Conservation (phyloP, 2,888 invertebrate species). For the Aphidius colemani region DNA sequence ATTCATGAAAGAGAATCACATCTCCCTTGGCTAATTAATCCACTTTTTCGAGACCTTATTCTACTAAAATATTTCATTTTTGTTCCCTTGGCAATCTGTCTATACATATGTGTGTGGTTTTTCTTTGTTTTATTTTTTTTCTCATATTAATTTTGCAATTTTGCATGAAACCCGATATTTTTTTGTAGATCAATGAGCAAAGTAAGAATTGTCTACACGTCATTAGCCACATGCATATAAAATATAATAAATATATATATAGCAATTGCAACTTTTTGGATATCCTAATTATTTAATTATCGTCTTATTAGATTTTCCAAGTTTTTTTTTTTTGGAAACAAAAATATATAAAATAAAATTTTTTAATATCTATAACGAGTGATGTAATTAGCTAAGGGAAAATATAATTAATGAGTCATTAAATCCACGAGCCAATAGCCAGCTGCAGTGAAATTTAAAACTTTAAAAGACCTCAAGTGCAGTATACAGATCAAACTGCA, state of each 20-base stretch:
- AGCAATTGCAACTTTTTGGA: too few relatives aligned
- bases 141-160: conserved; percentile 9
- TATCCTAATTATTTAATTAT: too few relatives aligned
- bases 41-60: conserved; percentile 34
- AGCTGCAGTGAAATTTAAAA: conserved; percentile 17
- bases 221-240: background rate
- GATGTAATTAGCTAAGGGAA: background rate
- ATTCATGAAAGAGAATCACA: too few relatives aligned
- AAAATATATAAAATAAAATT: too few relatives aligned
- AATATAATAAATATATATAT: too few relatives aligned
- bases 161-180: conserved; percentile 14
- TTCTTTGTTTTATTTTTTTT: conserved; percentile 3
- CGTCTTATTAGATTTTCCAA: too few relatives aligned
- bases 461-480: background rate
- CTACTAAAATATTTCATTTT: conserved; percentile 10
- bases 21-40: conserved; percentile 42
- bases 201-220: background rate
- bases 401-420: conserved; percentile 8
- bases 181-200: conserved; percentile 4
- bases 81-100: background rate
- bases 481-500: background rate
- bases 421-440: conserved; percentile 9
- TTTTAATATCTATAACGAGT: too few relatives aligned
- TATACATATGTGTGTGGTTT: conserved; percentile 6
- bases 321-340: too few relatives aligned